A percentile compares a stretch with the other conserved stretches of the same genome.
Conservation (phyloP, 2,113 vertebrate species). For the Cynopterus brachyotis region DNA sequence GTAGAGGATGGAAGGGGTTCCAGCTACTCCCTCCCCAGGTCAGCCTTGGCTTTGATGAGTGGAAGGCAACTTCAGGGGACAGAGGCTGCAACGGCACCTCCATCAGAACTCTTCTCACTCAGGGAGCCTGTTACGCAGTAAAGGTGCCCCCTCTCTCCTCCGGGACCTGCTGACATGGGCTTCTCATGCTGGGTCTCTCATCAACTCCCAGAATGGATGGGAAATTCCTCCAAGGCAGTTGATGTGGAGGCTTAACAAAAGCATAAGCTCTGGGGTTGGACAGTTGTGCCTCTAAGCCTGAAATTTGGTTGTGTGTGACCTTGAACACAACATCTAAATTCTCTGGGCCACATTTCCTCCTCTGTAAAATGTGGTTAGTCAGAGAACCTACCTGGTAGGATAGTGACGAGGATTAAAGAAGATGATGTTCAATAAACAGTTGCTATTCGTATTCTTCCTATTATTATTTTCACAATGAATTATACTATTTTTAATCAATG, state of each 20-base stretch:
- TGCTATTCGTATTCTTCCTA: neutral
- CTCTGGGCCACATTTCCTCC: neutral
- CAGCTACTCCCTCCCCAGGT: neutral
- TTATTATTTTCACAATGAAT: neutral
- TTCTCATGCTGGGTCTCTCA: neutral
- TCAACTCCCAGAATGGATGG: neutral
- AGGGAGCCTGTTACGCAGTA: neutral
- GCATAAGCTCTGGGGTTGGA: neutral
- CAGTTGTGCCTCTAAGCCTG: neutral
- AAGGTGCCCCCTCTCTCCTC: neutral
- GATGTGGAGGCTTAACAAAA: neutral
- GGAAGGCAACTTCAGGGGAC: neutral
- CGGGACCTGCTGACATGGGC: neutral
- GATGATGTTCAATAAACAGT: neutral
- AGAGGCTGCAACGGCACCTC: neutral
- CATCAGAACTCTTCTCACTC: neutral
- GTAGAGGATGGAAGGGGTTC: no score
- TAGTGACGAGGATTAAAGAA: neutral
- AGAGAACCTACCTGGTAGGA: neutral
- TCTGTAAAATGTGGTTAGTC: neutral
- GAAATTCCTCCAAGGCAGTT: neutral
- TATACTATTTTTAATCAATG: neutral
- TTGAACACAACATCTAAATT: neutral
- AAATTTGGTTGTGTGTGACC: neutral
- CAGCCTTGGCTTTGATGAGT: neutral